These are phyloP conservation scores for Aelia acuminata DNA, from an alignment of 2,888 invertebrate genomes.

Conservation along the genomic window DNA sequence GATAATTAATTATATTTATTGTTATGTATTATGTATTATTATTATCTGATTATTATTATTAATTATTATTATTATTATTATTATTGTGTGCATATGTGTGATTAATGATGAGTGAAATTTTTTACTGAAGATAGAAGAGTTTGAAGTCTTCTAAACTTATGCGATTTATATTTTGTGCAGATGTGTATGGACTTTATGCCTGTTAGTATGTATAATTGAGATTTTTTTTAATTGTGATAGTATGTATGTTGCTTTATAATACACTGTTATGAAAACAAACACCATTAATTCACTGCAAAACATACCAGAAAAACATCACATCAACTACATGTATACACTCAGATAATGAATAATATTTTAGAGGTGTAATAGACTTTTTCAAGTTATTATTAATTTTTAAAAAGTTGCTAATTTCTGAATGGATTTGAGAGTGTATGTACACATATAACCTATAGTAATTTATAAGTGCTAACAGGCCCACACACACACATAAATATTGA, in stretches of 20 bases:
- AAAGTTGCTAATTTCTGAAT: neutral
- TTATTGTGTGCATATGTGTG: constrained; percentile 37
- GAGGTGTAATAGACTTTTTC: neutral
- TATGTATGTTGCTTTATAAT: neutral
- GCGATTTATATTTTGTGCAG: constrained; percentile 48
- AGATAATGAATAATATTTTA: neutral
- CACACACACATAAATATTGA: neutral
- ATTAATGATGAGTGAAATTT: constrained; percentile 10
- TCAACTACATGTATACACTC: neutral
- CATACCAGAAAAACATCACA: neutral
- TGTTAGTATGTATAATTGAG: constrained; percentile 51
- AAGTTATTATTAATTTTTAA: neutral
- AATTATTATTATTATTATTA: constrained; percentile 21
- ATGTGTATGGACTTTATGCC: constrained; percentile 24
- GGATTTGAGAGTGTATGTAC: neutral
- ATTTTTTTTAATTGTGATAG: constrained; percentile 47
- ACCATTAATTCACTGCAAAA: neutral
- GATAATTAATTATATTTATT: constrained; percentile 63
- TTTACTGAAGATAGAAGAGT: constrained; percentile 47
- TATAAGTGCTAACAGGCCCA: neutral
- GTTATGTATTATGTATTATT: constrained; percentile 41
- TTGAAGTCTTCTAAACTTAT: constrained; percentile 54
- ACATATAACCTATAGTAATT: neutral
- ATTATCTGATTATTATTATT: constrained; percentile 6
- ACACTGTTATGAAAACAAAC: neutral